These are phyloP conservation scores for Cetonia aurata DNA, from an alignment of 2,888 invertebrate genomes.

Conservation along the genomic window DNA sequence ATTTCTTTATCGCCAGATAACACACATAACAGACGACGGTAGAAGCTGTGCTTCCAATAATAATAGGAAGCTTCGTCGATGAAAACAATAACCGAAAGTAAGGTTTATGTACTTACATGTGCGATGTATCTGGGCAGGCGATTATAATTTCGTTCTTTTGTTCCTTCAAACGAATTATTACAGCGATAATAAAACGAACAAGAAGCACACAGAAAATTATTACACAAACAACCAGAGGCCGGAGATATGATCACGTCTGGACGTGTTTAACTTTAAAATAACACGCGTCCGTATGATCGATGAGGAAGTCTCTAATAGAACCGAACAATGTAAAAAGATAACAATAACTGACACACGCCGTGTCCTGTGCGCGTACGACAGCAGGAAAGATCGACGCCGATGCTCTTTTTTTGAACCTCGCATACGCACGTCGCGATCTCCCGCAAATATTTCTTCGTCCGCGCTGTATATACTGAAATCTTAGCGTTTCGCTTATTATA, in stretches of 20 bases:
- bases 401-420: slow-evolving; percentile 20
- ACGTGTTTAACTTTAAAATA: slow-evolving; percentile 15
- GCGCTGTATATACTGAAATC: not conserved
- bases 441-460: slow-evolving; percentile 14
- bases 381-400: slow-evolving; percentile 20
- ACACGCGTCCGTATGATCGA: slow-evolving; percentile 1
- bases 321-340: slow-evolving; percentile 13
- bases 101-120: too few species aligned
- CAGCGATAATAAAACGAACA: too few species aligned
- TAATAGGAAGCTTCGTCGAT: not conserved
- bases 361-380: not conserved
- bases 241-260: not conserved
- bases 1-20: slow-evolving; percentile 9
- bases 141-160: too few species aligned
- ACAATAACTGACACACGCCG: slow-evolving; percentile 27
- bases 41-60: not conserved
- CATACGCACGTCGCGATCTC: slow-evolving; percentile 23
- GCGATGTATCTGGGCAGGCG: too few species aligned
- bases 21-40: not conserved
- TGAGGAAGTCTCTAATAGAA: slow-evolving; percentile 17
- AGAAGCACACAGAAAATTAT: too few species aligned
- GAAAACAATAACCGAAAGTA: too few species aligned
- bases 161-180: too few species aligned
- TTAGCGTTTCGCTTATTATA: slow-evolving; percentile 5
- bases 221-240: too few species aligned